Percentiles rank a stretch among this genome's conserved stretches.
These are phyloP conservation scores for Bos indicus DNA, from an alignment of 2,113 vertebrate species.

Conservation along the genomic window DNA sequence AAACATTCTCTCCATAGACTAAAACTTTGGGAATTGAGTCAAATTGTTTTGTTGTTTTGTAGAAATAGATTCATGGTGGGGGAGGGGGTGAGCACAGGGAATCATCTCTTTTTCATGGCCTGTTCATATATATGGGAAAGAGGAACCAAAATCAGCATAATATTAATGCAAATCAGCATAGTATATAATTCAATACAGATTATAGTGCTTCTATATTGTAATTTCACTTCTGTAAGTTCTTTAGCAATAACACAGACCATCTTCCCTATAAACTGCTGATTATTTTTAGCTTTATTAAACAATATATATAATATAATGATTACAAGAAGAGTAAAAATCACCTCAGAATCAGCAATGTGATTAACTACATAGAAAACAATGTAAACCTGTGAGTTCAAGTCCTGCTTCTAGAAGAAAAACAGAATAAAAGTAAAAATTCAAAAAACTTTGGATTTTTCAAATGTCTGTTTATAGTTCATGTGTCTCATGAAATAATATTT, in stretches of 20 bases:
- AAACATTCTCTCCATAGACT: neutral
- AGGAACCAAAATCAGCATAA: neutral
- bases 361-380: neutral
- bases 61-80: neutral
- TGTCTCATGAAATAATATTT: neutral
- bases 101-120: neutral
- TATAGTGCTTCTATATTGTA: neutral
- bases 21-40: neutral
- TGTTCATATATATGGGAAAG: neutral
- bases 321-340: neutral
- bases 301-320: neutral
- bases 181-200: neutral
- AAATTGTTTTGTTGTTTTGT: neutral
- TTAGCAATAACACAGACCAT: neutral
- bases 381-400: neutral
- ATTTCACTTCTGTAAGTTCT: neutral
- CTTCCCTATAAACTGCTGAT: neutral
- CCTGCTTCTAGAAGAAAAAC: neutral
- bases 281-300: neutral
- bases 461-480: neutral
- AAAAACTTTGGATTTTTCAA: neutral
- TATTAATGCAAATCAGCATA: neutral
- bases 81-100: rapidly evolving
- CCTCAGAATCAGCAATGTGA: neutral
- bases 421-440: neutral